Evolutionary conservation across 2,113 vertebrate genomes (phyloP).

Genomic region (Rutilus rutilus): DNA sequence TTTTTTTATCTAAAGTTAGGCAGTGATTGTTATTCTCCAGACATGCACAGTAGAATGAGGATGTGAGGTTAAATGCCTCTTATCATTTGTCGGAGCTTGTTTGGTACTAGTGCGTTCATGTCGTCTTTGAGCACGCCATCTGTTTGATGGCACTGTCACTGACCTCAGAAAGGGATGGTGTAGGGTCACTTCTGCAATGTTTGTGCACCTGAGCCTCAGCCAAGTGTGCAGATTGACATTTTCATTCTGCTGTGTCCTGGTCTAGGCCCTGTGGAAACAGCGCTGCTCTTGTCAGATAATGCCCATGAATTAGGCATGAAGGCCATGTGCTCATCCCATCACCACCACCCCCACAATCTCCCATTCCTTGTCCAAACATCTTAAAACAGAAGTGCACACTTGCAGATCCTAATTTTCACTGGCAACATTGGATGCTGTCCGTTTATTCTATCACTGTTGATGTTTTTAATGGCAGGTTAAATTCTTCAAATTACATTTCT

Average conservation of each 20-base stretch:
- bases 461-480: neutral
- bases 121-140: slow-evolving; percentile 23
- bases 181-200: slow-evolving; percentile 49
- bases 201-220: slow-evolving; percentile 57
- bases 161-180: slow-evolving; percentile 25
- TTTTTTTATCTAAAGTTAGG: neutral
- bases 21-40: neutral
- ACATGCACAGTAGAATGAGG: neutral
- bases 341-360: slow-evolving; percentile 22
- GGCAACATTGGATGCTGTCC: slow-evolving; percentile 15
- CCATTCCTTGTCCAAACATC: neutral
- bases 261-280: slow-evolving; percentile 57
- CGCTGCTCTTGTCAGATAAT: slow-evolving; percentile 66
- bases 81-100: slow-evolving; percentile 20
- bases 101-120: slow-evolving; percentile 24
- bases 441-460: neutral
- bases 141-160: slow-evolving; percentile 39
- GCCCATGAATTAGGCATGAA: slow-evolving; percentile 70
- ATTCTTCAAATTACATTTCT: neutral
- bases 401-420: neutral
- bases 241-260: slow-evolving; percentile 41
- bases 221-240: slow-evolving; percentile 64
- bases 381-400: neutral
- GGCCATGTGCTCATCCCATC: slow-evolving; percentile 51
- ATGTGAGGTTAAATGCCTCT: slow-evolving; percentile 19